phyloP scores from a whole-genome alignment of 2,888 invertebrate species.

The Neocrepidodera transversa region DNA sequence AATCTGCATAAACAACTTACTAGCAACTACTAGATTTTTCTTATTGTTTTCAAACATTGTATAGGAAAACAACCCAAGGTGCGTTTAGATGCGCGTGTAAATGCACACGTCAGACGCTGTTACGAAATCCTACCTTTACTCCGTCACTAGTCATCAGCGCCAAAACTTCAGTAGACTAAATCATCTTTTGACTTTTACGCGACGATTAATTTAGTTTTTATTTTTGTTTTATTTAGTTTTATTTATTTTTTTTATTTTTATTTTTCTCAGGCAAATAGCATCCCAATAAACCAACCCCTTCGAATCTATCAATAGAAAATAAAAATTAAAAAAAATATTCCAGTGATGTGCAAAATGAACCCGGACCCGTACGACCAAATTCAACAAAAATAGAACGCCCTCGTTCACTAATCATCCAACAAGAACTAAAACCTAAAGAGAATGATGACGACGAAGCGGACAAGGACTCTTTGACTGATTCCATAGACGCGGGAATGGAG shows the following conservation, averaged over 20 bases:
- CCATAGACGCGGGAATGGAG: slow-evolving; percentile 1
- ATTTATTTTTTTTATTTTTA: slow-evolving; percentile 44
- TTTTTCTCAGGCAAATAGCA: slow-evolving; percentile 55
- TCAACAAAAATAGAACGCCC: slow-evolving; percentile 59
- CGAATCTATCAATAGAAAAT: slow-evolving; percentile 30
- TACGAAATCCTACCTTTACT: no score
- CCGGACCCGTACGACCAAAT: slow-evolving; percentile 8
- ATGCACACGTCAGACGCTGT: no score
- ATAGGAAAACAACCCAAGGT: no score
- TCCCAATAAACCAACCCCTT: slow-evolving; percentile 50
- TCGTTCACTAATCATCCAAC: slow-evolving; percentile 63
- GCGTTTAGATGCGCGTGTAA: no score
- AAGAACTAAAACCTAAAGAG: slow-evolving; percentile 49
- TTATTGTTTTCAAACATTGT: no score
- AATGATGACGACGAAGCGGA: slow-evolving; percentile 37
- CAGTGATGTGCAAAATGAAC: slow-evolving; percentile 49
- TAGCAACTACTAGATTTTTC: no score
- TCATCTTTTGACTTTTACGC: no score
- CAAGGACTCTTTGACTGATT: slow-evolving; percentile 18
- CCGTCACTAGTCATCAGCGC: no score
- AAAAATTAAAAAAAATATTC: slow-evolving; percentile 51
- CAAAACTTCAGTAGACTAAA: no score
- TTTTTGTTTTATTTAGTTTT: slow-evolving; percentile 23
- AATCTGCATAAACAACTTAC: no score
- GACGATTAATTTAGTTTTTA: no score